Evolutionary conservation across 2,888 invertebrate genomes (phyloP).

Genomic region (Lysandra coridon): DNA sequence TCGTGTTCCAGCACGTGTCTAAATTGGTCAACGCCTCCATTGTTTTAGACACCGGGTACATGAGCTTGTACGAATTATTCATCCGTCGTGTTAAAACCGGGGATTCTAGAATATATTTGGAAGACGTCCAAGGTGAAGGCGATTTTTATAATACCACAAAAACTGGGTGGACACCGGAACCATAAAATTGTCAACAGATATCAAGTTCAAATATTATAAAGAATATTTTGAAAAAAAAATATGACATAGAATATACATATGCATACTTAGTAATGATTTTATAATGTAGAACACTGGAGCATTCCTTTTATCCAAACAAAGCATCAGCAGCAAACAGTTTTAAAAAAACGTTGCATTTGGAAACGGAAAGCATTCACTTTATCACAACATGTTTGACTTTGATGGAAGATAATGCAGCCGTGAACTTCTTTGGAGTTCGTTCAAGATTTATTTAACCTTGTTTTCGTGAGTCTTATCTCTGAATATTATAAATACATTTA

Average conservation of each 20-base stretch:
- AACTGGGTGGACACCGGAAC: not conserved
- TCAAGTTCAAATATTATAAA: not conserved
- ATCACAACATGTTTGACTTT: not conserved
- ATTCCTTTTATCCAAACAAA: too few species aligned
- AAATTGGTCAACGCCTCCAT: constrained; percentile 27
- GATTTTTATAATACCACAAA: constrained; percentile 13
- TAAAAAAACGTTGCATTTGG: not conserved
- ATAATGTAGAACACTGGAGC: too few species aligned
- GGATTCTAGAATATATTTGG: constrained; percentile 25
- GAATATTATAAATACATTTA: constrained; percentile 11
- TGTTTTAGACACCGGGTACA: constrained; percentile 9
- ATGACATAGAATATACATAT: not conserved
- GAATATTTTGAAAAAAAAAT: not conserved
- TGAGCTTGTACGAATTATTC: not conserved
- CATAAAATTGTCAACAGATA: not conserved
- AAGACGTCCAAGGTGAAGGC: constrained; percentile 15
- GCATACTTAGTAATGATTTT: too few species aligned
- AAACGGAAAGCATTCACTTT: not conserved
- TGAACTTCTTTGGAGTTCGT: not conserved
- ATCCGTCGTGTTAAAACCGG: not conserved
- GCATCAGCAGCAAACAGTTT: not conserved
- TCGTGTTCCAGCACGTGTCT: constrained; percentile 20
- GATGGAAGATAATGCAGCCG: not conserved
- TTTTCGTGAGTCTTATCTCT: constrained; percentile 26
- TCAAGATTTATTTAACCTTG: constrained; percentile 11